Evolutionary conservation across 2,113 vertebrate species (phyloP), one percentile per base, ranked within the genome.

Genomic region (Chrysochloris asiatica): DNA sequence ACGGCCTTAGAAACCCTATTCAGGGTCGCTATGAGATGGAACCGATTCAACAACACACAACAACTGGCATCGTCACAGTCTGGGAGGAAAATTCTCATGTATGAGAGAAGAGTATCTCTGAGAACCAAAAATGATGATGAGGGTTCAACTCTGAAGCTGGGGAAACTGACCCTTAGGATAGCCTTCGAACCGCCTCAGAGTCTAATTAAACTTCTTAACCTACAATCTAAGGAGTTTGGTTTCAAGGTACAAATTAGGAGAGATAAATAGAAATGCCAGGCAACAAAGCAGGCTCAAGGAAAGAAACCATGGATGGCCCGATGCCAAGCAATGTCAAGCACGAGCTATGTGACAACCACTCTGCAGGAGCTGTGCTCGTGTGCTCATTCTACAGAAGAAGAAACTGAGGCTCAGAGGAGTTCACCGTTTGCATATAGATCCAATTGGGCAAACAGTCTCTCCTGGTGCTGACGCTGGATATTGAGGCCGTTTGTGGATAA

Each of bases 331-430:
- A 33, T 0, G 11, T 2, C 33, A 0, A 36, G 61, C 10, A 26
- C 0, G 0, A n/a, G 2, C 26, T 30, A 19, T 0, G 41, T 59
- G 77, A 38, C 11, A 0, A 0, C 19, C 12, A 0, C 47, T 21
- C 77, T 36, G 65, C 54, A 19, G 36, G 67, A 19, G 1, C n/a
- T 5, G 26, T 12, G 1, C 48, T 7, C 7, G 30, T 2, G 12
- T 7, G 54, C 65, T 82, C 72, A 9, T 33, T 73, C 61, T 7
- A 76, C 17, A 59, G 83, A 43, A 69, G 3, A 50, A 11, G 65
- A 4, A 43, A 59, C 73, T 4, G 63, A 75, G 83, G 45, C 45
- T 48, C 79, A 17, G 16, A 30, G 0, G 28, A 69, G 72, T 36
- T 22, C 33, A 47, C 33, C 1, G 43, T 33, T 41, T 79, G 65